phyloP scores from a whole-genome alignment of 2,888 invertebrate genomes.

The Caprella mutica region DNA sequence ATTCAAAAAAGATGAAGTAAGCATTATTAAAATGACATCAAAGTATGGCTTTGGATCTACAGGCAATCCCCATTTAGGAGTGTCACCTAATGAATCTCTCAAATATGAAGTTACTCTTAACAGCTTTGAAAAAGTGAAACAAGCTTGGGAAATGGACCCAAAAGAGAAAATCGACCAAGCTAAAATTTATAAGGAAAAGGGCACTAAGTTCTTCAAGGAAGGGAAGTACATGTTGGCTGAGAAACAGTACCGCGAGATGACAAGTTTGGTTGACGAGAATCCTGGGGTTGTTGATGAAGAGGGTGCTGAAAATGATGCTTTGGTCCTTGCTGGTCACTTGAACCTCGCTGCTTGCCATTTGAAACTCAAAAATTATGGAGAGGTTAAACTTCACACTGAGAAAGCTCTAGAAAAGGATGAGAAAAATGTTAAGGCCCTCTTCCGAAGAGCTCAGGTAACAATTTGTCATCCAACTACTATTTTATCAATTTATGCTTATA shows the following conservation, averaged over 20 bases:
- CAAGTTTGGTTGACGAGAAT: constrained; percentile 52
- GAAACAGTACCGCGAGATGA: constrained; percentile 73
- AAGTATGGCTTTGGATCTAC: constrained; percentile 60
- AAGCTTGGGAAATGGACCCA: constrained; percentile 68
- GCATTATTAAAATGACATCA: constrained; percentile 58
- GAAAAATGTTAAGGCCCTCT: constrained; percentile 75
- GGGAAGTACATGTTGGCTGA: constrained; percentile 65
- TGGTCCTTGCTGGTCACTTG: constrained; percentile 59
- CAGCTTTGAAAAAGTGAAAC: constrained; percentile 67
- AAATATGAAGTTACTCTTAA: constrained; percentile 70
- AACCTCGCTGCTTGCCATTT: constrained; percentile 73
- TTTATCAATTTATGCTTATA: constrained; percentile 12
- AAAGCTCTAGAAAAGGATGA: constrained; percentile 63
- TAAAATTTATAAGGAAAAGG: constrained; percentile 74
- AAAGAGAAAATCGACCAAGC: constrained; percentile 69
- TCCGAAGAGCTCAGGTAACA: constrained; percentile 63
- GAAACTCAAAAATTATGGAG: constrained; percentile 57
- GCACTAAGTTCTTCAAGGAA: constrained; percentile 75
- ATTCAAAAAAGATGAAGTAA: constrained; percentile 68
- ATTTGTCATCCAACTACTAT: neutral
- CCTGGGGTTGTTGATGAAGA: constrained; percentile 44
- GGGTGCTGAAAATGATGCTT: constrained; percentile 45
- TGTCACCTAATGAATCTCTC: constrained; percentile 66
- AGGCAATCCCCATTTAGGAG: constrained; percentile 57
- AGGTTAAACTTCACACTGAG: constrained; percentile 62